These are phyloP conservation scores for Dermatophagoides farinae DNA, from an alignment of 1,140 invertebrate genomes.

Conservation along the genomic window DNA sequence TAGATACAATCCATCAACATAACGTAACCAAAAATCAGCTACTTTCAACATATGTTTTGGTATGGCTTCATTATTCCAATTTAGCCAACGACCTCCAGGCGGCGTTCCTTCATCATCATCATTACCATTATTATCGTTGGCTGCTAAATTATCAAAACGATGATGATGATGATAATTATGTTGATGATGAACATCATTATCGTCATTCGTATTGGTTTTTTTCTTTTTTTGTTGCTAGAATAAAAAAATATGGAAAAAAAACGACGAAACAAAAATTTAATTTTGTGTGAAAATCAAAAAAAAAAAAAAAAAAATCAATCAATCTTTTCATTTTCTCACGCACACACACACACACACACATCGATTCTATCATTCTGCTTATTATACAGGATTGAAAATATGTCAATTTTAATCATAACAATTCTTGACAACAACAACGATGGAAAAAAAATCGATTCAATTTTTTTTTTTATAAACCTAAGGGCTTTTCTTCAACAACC, in stretches of 20 bases:
- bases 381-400: no score
- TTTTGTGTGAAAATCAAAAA: neutral
- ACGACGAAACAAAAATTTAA: neutral
- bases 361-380: no score
- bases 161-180: neutral
- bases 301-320: neutral
- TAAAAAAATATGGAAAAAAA: no score
- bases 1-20: constrained; percentile 57
- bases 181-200: neutral
- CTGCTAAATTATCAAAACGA: neutral
- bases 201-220: neutral
- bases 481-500: no score
- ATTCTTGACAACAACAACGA: no score
- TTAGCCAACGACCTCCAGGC: constrained; percentile 15
- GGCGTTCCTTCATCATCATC: neutral
- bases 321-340: neutral
- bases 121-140: neutral
- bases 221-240: neutral
- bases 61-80: constrained; percentile 16
- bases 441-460: no score
- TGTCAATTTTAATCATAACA: no score
- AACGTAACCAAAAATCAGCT: constrained; percentile 39
- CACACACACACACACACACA: no score
- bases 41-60: constrained; percentile 22
- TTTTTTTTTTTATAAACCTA: neutral